phyloP scores from a whole-genome alignment of 2,797 vertebrate species.

The Furcifer pardalis region DNA sequence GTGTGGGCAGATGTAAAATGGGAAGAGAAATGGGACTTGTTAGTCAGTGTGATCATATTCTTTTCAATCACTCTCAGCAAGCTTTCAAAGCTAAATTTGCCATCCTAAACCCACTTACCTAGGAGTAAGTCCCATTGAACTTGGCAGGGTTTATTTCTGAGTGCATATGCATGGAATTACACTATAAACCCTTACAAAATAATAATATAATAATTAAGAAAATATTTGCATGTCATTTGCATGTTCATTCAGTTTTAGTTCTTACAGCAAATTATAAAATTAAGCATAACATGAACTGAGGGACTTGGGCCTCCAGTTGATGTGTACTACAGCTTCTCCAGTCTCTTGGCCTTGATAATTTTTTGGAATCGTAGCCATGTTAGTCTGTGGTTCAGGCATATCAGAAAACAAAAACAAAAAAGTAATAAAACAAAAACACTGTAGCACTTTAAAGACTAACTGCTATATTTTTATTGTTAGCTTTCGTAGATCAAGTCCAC shows the following conservation, averaged over 20 bases:
- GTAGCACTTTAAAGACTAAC: no score
- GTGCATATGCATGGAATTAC: no score
- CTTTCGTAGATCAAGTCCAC: no score
- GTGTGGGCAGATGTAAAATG: slow-evolving; percentile 3
- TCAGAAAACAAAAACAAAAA: no score
- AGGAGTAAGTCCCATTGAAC: neutral
- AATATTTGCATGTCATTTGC: neutral
- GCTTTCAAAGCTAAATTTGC: neutral
- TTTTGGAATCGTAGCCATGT: no score
- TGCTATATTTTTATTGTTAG: no score
- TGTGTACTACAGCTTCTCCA: neutral
- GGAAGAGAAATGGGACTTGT: neutral
- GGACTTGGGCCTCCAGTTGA: no score
- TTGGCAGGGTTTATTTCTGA: neutral
- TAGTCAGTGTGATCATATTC: neutral
- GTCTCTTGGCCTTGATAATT: no score
- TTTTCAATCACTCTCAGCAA: slow-evolving; percentile 12
- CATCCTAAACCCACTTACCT: neutral
- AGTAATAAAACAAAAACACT: no score
- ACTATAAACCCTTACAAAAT: neutral
- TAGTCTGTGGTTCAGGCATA: no score
- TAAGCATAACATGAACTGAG: neutral
- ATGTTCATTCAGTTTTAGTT: neutral
- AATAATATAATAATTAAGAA: neutral
- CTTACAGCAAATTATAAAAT: neutral